phyloP scores from a whole-genome alignment of 2,888 invertebrate genomes.

The Geotrupes spiniger region DNA sequence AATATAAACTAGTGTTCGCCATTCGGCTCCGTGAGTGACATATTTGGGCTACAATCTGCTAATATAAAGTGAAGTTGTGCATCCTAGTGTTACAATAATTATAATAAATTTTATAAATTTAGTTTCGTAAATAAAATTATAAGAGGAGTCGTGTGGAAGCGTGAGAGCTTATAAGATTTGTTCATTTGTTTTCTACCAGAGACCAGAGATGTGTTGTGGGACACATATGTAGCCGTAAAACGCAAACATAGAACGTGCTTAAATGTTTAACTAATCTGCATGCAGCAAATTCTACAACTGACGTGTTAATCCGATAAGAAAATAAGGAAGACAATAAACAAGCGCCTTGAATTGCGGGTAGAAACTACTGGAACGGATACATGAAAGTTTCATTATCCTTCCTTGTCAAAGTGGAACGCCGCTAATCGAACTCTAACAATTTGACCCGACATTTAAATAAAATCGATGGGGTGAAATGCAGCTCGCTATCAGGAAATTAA shows the following conservation, averaged over 20 bases:
- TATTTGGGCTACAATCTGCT: no score
- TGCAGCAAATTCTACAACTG: conserved; percentile 15
- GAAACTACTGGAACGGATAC: conserved; percentile 11
- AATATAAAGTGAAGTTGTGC: no score
- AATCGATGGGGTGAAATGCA: conserved; percentile 28
- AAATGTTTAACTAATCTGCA: conserved; percentile 24
- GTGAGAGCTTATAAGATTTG: no score
- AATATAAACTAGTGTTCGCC: no score
- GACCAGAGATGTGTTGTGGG: conserved; percentile 6
- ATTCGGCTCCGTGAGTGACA: no score
- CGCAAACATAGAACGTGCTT: conserved; percentile 18
- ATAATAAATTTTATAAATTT: no score
- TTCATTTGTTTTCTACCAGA: no score
- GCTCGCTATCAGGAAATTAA: conserved; percentile 32
- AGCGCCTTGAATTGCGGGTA: conserved; percentile 7
- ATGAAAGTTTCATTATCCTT: conserved; percentile 18
- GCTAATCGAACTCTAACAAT: conserved; percentile 31
- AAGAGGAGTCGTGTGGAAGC: no score
- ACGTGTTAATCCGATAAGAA: conserved; percentile 21
- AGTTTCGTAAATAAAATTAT: no score
- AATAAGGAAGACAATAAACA: conserved; percentile 20
- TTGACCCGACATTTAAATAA: conserved; percentile 30
- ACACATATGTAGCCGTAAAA: conserved; percentile 17
- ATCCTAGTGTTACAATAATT: no score
- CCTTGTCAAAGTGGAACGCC: conserved; percentile 21